phyloP scores from a whole-genome alignment of 2,797 vertebrate genomes.

The Scolopax bukidnonensis region DNA sequence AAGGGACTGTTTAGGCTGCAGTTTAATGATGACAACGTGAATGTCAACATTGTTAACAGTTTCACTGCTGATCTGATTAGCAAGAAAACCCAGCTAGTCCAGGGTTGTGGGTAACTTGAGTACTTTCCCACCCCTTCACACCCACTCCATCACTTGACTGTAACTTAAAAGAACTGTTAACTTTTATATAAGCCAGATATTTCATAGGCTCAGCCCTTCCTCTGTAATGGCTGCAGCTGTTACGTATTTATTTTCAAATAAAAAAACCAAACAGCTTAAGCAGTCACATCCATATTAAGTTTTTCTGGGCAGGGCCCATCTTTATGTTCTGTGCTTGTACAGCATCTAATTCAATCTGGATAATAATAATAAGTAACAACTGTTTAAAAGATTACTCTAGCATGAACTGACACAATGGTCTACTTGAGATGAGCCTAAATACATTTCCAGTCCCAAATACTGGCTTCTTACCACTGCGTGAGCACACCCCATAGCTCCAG shows the following conservation, averaged over 20 bases:
- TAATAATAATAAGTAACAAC: conserved; percentile 56
- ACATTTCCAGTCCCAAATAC: background rate
- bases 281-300: conserved; percentile 38
- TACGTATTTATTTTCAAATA: conserved; percentile 57
- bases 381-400: conserved; percentile 3
- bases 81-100: conserved; percentile 15
- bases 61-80: conserved; percentile 60
- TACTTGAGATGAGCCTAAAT: background rate
- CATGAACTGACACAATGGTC: background rate
- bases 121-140: conserved; percentile 57
- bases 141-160: conserved; percentile 51
- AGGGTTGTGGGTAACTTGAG: conserved; percentile 19
- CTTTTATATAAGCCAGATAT: conserved; percentile 55
- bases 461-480: background rate
- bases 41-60: conserved; percentile 59
- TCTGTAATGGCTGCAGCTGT: conserved; percentile 44
- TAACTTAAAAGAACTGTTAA: conserved; percentile 53
- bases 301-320: conserved; percentile 28
- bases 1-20: conserved; percentile 36
- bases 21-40: conserved; percentile 39
- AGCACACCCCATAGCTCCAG: background rate
- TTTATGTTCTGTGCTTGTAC: conserved; percentile 37
- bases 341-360: conserved; percentile 17
- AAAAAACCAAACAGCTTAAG: background rate
- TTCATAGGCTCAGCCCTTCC: conserved; percentile 20